Conservation (phyloP, 1,140 invertebrate species). For the Papilio polyxenes region DNA sequence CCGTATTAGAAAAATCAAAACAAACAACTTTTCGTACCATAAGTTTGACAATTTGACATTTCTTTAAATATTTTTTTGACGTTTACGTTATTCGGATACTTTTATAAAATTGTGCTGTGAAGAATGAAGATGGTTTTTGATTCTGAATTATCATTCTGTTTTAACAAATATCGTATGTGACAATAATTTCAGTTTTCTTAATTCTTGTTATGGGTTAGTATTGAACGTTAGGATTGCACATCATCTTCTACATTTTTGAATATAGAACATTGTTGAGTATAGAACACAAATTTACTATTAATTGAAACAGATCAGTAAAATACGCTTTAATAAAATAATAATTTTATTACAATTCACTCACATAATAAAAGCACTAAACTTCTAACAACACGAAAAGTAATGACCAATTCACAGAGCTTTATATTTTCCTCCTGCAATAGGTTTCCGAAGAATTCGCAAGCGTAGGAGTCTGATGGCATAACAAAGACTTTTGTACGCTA, state of each 20-base stretch:
- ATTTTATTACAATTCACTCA: background rate
- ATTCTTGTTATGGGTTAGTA: too few relatives aligned
- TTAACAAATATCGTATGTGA: too few relatives aligned
- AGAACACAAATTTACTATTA: background rate
- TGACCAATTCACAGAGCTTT: constrained; percentile 62
- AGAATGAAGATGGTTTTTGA: too few relatives aligned
- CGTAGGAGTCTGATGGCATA: constrained; percentile 53
- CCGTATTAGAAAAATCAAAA: background rate
- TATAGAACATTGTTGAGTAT: background rate
- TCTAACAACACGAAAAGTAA: background rate
- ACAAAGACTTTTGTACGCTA: constrained; percentile 51
- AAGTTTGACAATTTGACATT: background rate
- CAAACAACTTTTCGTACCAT: background rate
- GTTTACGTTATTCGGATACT: background rate
- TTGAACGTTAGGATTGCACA: too few relatives aligned
- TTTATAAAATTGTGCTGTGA: background rate
- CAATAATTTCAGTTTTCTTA: too few relatives aligned
- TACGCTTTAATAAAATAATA: background rate
- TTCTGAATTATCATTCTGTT: too few relatives aligned
- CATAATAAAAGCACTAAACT: background rate
- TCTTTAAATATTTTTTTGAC: background rate
- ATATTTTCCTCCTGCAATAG: constrained; percentile 59
- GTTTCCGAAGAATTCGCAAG: constrained; percentile 46
- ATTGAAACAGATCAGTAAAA: background rate
- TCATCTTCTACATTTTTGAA: background rate